These are phyloP conservation scores for Orius insidiosus DNA, from an alignment of 1,140 invertebrate genomes.

Conservation along the genomic window DNA sequence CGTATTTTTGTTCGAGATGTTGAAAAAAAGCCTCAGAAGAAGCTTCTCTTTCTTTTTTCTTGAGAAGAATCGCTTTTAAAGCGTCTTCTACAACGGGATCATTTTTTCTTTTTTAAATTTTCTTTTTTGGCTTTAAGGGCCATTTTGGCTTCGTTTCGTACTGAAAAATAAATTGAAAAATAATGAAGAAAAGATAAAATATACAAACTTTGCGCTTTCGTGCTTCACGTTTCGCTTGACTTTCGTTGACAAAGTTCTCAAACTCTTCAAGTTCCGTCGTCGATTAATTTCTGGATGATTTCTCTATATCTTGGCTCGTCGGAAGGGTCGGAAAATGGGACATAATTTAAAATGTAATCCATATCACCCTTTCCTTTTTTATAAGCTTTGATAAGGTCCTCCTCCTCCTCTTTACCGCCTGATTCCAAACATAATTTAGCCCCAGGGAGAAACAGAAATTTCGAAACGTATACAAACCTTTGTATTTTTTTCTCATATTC, in stretches of 20 bases:
- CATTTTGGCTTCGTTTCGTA: constrained; percentile 10
- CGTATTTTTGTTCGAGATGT: constrained; percentile 13
- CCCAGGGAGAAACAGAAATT: constrained; percentile 25
- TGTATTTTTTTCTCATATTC: constrained; percentile 74
- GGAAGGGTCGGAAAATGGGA: constrained; percentile 66
- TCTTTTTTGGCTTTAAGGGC: constrained; percentile 9
- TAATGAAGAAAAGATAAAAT: no score
- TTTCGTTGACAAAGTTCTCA: not conserved
- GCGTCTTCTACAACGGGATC: constrained; percentile 1
- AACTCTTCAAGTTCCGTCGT: not conserved
- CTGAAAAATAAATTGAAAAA: constrained; percentile 6
- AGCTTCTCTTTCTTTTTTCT: constrained; percentile 11
- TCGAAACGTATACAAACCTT: constrained; percentile 36
- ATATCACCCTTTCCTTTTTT: constrained; percentile 71
- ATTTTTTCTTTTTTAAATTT: constrained; percentile 11
- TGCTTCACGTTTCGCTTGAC: not conserved
- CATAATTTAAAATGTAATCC: constrained; percentile 65
- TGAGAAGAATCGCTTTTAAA: constrained; percentile 5
- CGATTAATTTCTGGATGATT: not conserved
- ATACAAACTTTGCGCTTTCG: constrained; percentile 1
- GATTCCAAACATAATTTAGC: constrained; percentile 22
- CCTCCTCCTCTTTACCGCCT: constrained; percentile 60
- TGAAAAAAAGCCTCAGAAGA: constrained; percentile 9
- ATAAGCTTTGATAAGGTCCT: constrained; percentile 62
- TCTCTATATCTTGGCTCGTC: constrained; percentile 27